Base-by-base conservation (phyloP, 2,113 vertebrate genomes). In the Phrynosoma blainvillii region DNA sequence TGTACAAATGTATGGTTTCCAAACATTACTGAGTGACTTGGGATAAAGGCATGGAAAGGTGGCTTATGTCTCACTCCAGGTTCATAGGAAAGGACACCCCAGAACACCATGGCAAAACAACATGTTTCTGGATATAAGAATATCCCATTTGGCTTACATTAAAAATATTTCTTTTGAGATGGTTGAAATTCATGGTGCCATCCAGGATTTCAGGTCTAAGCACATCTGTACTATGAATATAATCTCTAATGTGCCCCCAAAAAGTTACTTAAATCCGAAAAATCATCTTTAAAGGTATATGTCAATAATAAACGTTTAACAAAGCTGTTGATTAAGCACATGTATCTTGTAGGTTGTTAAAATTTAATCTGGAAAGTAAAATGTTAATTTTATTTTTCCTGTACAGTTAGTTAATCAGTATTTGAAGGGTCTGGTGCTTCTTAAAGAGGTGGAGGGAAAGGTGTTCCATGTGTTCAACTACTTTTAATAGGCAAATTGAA, bases 401-500 rank as follows among this genome's bases (percentile, higher is more conserved):
- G 52, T 13, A 84, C 2, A 21, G 20, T 40, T 66, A 36, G 83
- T 84, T 84, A 84, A 75, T 76, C 36, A 84, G 32, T 76, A 71
- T 5, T 86, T 59, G 82, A 76, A 91, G 78, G 83, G 10, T 62
- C 86, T 92, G 25, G 62, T 90, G 42, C 92, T 90, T 84, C 81
- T 54, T 14, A 90, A 16, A 90, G 16, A 14, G 32, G 59, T 40
- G 21, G 13, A 0, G 65, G 32, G 16, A n/a, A 27, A 36, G 40
- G 40, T 82, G 27, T 11, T 25, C 42, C 40, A 21, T 23, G 16
- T 84, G 21, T 56, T 73, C n/a, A 73, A 73, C 20, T 5, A 40
- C 20, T 74, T 84, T 36, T 82, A 88, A 86, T 92, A 91, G 93
- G 93, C 59, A 88, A 89, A 84, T 86, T 52, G 88, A 90, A 13